Evolutionary conservation across 1,140 invertebrate genomes (phyloP).

Genomic region (Saxidomus purpurata): DNA sequence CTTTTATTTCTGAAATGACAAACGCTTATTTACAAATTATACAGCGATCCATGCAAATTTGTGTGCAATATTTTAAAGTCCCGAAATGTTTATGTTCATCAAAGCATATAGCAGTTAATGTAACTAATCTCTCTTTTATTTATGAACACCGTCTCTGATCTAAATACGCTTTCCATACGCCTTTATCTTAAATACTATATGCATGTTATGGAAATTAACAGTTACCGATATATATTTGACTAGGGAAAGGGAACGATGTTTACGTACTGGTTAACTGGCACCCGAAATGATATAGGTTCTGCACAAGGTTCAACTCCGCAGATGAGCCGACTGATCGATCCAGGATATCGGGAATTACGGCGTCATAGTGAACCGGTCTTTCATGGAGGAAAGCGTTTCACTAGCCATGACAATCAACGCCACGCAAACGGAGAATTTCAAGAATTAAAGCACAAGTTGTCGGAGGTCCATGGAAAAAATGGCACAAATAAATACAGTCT

Average conservation of each 20-base stretch:
- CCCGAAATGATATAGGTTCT: background rate
- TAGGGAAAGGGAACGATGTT: constrained; percentile 52
- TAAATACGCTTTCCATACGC: no score
- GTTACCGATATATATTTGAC: background rate
- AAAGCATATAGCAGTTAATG: no score
- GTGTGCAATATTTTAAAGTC: no score
- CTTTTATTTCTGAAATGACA: no score
- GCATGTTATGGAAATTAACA: no score
- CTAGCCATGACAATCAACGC: background rate
- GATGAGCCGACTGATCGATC: background rate
- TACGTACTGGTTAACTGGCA: constrained; percentile 87
- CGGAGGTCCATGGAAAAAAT: background rate
- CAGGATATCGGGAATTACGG: background rate
- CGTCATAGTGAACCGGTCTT: background rate
- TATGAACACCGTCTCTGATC: no score
- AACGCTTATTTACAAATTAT: no score
- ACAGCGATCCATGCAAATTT: no score
- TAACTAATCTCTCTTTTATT: no score
- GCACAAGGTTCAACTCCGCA: background rate
- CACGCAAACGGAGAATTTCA: background rate
- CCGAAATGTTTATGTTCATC: no score
- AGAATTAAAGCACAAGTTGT: background rate
- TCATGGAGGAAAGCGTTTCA: background rate
- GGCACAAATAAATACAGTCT: background rate
- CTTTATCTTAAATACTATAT: no score